These are phyloP conservation scores for Anolis sagrei DNA, from an alignment of 2,113 vertebrate genomes.

Conservation along the genomic window DNA sequence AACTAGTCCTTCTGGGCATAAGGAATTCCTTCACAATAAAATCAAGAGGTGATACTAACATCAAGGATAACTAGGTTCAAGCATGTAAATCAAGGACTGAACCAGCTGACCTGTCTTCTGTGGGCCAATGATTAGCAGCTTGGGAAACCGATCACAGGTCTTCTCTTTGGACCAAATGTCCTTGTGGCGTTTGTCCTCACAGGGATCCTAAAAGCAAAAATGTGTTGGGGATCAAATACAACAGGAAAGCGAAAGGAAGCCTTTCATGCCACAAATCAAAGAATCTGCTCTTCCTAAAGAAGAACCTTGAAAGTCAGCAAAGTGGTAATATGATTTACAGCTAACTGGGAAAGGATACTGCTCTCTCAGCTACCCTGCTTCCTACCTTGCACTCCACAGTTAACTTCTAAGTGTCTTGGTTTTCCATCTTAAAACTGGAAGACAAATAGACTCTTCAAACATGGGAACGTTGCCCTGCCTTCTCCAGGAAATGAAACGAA, in stretches of 20 bases:
- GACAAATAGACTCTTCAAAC: background rate
- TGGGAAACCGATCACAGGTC: constrained; percentile 97
- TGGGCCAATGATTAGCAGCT: constrained; percentile 95
- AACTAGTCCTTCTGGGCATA: background rate
- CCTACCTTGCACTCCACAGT: background rate
- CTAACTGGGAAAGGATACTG: background rate
- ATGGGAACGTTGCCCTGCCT: background rate
- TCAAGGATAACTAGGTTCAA: background rate
- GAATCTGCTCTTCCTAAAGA: background rate
- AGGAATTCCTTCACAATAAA: background rate
- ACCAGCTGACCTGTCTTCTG: constrained; percentile 90
- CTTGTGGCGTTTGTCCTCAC: constrained; percentile 97
- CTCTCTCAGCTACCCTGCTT: background rate
- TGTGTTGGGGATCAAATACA: background rate
- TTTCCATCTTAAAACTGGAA: background rate
- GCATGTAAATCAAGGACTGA: constrained; percentile 9
- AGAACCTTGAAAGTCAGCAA: background rate
- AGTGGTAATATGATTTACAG: background rate
- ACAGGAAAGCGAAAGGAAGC: background rate
- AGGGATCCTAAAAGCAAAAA: constrained; percentile 86
- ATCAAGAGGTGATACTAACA: background rate
- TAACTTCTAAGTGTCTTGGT: background rate
- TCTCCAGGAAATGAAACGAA: background rate
- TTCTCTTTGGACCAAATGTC: constrained; percentile 99
- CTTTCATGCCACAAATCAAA: background rate